phyloP scores from a whole-genome alignment of 2,797 vertebrate genomes.

The Octomys mimax region DNA sequence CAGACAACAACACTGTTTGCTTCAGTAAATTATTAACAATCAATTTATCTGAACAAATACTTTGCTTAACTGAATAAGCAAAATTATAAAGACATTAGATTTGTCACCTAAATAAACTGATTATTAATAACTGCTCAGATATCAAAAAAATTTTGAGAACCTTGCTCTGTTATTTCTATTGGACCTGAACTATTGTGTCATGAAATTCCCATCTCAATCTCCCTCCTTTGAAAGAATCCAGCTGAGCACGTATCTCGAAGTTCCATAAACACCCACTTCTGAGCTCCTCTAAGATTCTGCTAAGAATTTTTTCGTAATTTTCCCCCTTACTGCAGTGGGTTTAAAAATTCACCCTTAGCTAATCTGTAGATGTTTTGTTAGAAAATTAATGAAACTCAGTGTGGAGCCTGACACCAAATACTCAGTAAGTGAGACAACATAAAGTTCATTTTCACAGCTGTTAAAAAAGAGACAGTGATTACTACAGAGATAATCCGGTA shows the following conservation, averaged over 20 bases:
- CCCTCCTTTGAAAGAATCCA: neutral
- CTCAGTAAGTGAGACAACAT: neutral
- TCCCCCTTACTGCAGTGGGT: neutral
- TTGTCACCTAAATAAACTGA: neutral
- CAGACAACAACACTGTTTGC: neutral
- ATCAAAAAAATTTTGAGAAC: neutral
- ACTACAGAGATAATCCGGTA: neutral
- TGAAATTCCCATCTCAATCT: neutral
- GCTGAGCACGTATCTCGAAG: neutral
- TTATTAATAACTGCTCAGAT: neutral
- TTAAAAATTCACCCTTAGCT: constrained; percentile 23
- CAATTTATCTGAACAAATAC: neutral
- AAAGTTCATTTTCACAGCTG: neutral
- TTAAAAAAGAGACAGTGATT: neutral
- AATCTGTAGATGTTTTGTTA: neutral
- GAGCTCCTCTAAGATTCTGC: neutral
- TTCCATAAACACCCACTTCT: neutral
- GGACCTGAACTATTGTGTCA: neutral
- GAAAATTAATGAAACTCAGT: neutral
- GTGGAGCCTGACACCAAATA: neutral
- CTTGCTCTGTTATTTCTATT: neutral
- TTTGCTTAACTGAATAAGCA: neutral
- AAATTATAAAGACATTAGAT: neutral
- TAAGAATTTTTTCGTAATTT: neutral
- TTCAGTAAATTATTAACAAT: constrained; percentile 19